Evolutionary conservation across 2,888 invertebrate species (phyloP), one percentile per base, ranked within the genome.

Genomic region (Lysandra bellargus): DNA sequence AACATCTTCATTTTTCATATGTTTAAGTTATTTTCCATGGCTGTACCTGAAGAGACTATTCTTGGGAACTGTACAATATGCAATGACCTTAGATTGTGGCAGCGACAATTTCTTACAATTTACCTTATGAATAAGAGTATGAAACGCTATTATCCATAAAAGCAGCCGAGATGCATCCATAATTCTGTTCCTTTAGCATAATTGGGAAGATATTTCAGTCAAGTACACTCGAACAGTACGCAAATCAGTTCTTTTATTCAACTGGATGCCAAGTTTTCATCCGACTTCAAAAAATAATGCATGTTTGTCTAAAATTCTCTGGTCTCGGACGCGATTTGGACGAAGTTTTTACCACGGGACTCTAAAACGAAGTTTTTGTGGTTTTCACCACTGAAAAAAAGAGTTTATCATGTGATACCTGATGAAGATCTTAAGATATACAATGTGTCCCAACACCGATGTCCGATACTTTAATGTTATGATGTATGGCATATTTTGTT

Each of bases 101-200:
- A 12, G 69, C 69, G 69, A 69, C 33, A 69, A 69, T 14, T 33
- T 69, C 33, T 69, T 69, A 69, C 33, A 61, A 69, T 69, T 33
- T 33, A 33, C 30, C 69, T 14, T 69, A 69, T 69, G 33, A 69
- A 69, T 69, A 69, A 33, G 69, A 14, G 61, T n/a, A 61, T 33
- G 33, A 33, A 69, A 69, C 33, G 69, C 14, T 69, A 69, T 33
- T 69, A 69, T 69, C 69, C 69, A 23, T 33, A 69, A 33, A 69
- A 33, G 69, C 33, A 69, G 69, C 33, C 33, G 33, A 30, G 69
- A 23, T 61, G 61, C 23, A 61, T 61, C 61, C 30, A 61, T 23
- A 61, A 61, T 61, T 61, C 23, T 9, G 1, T 61, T 61, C 23
- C 61, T 61, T 61, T 9, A 61, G 61, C n/a, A 61, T 69, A 69